A percentile compares a stretch with the other conserved stretches of the same genome.
Evolutionary conservation across 1,140 invertebrate genomes (phyloP).

Genomic region (Drosophila biarmipes): DNA sequence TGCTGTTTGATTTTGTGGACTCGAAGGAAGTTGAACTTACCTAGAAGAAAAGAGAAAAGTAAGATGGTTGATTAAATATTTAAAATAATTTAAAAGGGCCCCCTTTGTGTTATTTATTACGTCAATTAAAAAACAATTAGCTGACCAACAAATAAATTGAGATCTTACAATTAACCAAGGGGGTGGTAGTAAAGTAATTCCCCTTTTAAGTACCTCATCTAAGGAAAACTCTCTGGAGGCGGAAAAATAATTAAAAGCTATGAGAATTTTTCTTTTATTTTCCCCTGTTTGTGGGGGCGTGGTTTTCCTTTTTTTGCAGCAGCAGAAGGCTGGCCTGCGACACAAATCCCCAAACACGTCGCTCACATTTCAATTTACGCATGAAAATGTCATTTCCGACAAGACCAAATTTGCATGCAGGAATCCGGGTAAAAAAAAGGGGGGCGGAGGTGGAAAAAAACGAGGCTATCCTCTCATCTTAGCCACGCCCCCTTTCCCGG

Average conservation of each 20-base stretch:
- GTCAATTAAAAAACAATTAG: conserved; percentile 26
- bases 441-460: conserved; percentile 17
- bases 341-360: conserved; percentile 80
- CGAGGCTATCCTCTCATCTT: conserved; percentile 52
- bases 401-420: conserved; percentile 80
- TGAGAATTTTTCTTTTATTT: conserved; percentile 71
- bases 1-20: neutral
- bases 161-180: neutral
- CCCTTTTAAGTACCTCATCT: conserved; percentile 6
- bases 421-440: conserved; percentile 50
- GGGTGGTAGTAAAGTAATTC: conserved; percentile 5
- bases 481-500: conserved; percentile 12
- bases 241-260: conserved; percentile 79
- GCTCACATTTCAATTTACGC: conserved; percentile 84
- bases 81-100: neutral
- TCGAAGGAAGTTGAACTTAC: conserved; percentile 48
- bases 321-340: conserved; percentile 4
- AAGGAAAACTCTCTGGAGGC: conserved; percentile 7
- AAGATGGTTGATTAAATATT: neutral
- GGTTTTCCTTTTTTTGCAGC: neutral
- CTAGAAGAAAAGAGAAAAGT: conserved; percentile 33
- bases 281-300: conserved; percentile 5
- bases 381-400: conserved; percentile 84
- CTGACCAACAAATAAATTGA: conserved; percentile 26
- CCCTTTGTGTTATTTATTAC: too few species aligned